Evolutionary conservation across 1,140 invertebrate genomes (phyloP).

Genomic region (Aethina tumida): DNA sequence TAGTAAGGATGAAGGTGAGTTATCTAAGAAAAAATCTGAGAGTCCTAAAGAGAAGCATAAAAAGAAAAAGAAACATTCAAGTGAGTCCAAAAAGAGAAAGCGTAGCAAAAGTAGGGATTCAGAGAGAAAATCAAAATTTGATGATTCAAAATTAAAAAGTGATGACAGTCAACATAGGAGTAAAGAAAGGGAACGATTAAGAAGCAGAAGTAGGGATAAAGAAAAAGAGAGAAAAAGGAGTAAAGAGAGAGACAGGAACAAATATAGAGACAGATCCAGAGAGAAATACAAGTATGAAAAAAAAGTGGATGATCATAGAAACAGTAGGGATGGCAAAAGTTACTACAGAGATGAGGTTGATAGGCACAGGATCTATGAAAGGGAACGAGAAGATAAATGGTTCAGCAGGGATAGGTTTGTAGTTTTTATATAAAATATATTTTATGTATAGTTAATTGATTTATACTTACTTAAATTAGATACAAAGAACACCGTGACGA

Average conservation of each 20-base stretch:
- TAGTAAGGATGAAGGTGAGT: constrained; percentile 54
- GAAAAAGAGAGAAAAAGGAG: constrained; percentile 34
- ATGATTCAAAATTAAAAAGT: constrained; percentile 24
- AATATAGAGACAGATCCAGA: constrained; percentile 31
- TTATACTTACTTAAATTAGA: too few relatives aligned
- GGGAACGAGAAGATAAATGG: constrained; percentile 15
- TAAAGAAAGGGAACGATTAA: constrained; percentile 14
- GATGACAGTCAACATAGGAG: constrained; percentile 23
- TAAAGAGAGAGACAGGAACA: constrained; percentile 30
- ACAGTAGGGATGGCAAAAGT: constrained; percentile 6
- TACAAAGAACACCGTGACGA: constrained; percentile 19
- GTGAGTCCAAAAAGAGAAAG: constrained; percentile 33
- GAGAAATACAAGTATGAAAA: constrained; percentile 12
- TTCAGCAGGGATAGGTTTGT: constrained; percentile 16
- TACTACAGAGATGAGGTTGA: constrained; percentile 1
- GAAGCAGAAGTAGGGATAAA: constrained; percentile 31
- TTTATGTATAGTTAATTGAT: too few relatives aligned
- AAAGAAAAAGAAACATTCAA: constrained; percentile 27
- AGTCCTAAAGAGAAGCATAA: constrained; percentile 36
- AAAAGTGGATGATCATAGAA: constrained; percentile 4
- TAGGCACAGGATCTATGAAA: neutral
- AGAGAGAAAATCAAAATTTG: constrained; percentile 24
- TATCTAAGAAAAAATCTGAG: constrained; percentile 41
- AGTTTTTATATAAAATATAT: neutral
- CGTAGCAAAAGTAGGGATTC: constrained; percentile 34